phyloP scores from a whole-genome alignment of 2,113 vertebrate genomes.

The Pica pica region DNA sequence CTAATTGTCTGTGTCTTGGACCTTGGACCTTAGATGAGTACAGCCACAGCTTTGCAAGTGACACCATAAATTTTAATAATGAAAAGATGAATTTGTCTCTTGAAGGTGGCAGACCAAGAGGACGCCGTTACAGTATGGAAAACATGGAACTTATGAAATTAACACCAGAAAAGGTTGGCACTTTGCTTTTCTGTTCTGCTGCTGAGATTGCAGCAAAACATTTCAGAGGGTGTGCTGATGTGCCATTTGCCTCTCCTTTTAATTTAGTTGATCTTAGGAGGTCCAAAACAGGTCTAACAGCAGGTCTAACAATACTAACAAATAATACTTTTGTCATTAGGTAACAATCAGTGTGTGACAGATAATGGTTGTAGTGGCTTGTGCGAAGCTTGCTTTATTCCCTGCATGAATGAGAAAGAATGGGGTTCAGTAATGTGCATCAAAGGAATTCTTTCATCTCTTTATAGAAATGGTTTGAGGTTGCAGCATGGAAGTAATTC shows the following conservation, averaged over 20 bases:
- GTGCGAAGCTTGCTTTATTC: background rate
- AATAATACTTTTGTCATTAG: background rate
- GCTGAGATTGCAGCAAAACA: background rate
- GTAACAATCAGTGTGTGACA: background rate
- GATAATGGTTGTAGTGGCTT: background rate
- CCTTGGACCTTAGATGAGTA: background rate
- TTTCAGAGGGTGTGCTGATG: background rate
- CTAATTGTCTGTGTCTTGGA: background rate
- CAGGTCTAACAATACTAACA: background rate
- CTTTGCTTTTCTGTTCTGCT: constrained; percentile 6
- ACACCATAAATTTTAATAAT: background rate
- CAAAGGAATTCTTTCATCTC: background rate
- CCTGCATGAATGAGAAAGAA: background rate
- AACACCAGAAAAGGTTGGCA: constrained; percentile 90
- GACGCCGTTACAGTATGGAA: constrained; percentile 94
- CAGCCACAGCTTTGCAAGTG: background rate
- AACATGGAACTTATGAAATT: constrained; percentile 96
- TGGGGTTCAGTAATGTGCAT: background rate
- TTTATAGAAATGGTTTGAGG: background rate
- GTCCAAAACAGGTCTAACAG: background rate
- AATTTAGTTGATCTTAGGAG: background rate
- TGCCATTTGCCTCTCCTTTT: background rate
- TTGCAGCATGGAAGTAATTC: background rate
- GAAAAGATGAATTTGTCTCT: background rate
- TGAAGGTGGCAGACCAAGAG: constrained; percentile 82